These are phyloP conservation scores for Catocala sponsa DNA, from an alignment of 2,888 invertebrate species.

Conservation along the genomic window DNA sequence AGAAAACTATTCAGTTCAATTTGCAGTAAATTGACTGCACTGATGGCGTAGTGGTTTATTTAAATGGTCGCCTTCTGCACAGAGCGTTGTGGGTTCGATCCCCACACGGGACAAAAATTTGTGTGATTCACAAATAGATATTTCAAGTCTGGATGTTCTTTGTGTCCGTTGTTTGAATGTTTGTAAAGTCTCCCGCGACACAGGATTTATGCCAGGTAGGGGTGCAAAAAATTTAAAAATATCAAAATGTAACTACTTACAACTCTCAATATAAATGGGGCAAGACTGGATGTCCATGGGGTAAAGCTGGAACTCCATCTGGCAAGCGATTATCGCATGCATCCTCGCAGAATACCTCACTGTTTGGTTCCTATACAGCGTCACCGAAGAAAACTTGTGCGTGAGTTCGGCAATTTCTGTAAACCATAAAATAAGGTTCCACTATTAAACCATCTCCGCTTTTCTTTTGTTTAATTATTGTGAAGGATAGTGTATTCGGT, in stretches of 20 bases:
- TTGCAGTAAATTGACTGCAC: no score
- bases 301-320: conserved; percentile 95
- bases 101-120: no score
- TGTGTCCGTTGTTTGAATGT: no score
- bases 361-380: conserved; percentile 93
- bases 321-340: conserved; percentile 95
- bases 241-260: conserved; percentile 85
- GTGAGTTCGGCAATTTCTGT: conserved; percentile 94
- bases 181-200: no score
- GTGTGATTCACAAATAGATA: no score
- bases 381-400: conserved; percentile 94
- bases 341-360: conserved; percentile 93
- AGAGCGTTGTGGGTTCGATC: no score
- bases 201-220: no score
- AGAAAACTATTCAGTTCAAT: no score
- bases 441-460: not conserved
- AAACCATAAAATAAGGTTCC: conserved; percentile 30
- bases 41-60: no score
- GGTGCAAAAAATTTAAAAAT: no score
- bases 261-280: conserved; percentile 94
- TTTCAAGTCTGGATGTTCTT: no score
- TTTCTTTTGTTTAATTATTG: not conserved
- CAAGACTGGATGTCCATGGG: conserved; percentile 96
- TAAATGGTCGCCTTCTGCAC: no score
- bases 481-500: not conserved